Percentiles rank a stretch among this genome's conserved stretches.
Conservation (phyloP, 2,797 vertebrate genomes). For the Hemibagrus guttatus region DNA sequence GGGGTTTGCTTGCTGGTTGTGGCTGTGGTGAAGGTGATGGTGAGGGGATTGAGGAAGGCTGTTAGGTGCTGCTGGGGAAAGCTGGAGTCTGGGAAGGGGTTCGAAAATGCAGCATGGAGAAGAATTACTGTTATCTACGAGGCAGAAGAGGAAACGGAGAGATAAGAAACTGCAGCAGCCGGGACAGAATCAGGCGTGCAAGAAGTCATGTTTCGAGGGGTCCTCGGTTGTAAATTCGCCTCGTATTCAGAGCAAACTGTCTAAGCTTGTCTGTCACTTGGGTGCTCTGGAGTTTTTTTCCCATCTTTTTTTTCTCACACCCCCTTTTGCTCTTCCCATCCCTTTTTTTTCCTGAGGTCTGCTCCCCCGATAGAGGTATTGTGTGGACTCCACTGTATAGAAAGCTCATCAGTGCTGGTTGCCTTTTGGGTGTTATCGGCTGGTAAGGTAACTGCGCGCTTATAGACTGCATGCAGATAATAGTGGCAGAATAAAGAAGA, state of each 20-base stretch:
- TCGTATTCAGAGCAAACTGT: constrained; percentile 87
- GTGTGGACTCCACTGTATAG: constrained; percentile 91
- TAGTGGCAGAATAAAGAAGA: constrained; percentile 92
- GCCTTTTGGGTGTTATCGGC: constrained; percentile 93
- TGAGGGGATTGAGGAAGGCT: constrained; percentile 28
- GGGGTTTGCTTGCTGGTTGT: constrained; percentile 53
- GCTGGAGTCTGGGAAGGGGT: constrained; percentile 55
- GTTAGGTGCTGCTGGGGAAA: constrained; percentile 27
- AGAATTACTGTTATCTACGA: constrained; percentile 98
- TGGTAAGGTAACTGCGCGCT: constrained; percentile 92
- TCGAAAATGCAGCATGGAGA: constrained; percentile 85
- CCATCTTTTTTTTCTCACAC: constrained; percentile 14
- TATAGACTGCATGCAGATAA: constrained; percentile 98
- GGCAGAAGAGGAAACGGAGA: constrained; percentile 93
- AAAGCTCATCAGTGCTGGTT: constrained; percentile 96
- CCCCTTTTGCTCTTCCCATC: constrained; percentile 39
- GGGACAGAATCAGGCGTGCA: constrained; percentile 66
- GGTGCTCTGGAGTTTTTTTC: constrained; percentile 63
- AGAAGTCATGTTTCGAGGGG: constrained; percentile 80
- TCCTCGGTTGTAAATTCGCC: constrained; percentile 88
- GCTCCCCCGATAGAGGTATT: constrained; percentile 94
- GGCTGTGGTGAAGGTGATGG: constrained; percentile 25
- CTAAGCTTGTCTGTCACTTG: constrained; percentile 85
- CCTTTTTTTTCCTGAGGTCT: constrained; percentile 76
- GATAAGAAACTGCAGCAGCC: constrained; percentile 92